A percentile compares a stretch with the other conserved stretches of the same genome.
These are phyloP conservation scores for Campylorhamphus procurvoides DNA, from an alignment of 2,113 vertebrate species.

Conservation along the genomic window DNA sequence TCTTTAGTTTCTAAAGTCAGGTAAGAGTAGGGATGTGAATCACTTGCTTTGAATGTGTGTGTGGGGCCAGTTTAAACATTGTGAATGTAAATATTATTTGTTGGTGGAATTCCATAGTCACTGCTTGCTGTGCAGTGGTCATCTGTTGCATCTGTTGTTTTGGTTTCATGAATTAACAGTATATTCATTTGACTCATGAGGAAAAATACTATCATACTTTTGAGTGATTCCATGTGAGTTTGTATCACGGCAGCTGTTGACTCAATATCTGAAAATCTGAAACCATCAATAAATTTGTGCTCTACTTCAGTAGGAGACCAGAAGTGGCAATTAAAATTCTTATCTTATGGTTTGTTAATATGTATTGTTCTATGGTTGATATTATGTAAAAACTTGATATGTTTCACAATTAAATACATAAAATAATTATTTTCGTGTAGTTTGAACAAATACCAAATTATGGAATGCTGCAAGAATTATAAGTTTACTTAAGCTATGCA, in stretches of 20 bases:
- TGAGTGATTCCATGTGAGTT: slow-evolving; percentile 13
- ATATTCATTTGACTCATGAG: slow-evolving; percentile 32
- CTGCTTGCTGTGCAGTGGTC: not conserved
- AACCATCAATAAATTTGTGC: not conserved
- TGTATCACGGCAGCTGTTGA: not conserved
- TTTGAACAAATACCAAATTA: not conserved
- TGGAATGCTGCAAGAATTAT: not conserved
- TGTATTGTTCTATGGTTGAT: not conserved
- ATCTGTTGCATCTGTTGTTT: slow-evolving; percentile 49
- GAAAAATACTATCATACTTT: not conserved
- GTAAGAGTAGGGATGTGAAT: slow-evolving; percentile 12
- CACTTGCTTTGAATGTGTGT: not conserved
- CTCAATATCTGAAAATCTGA: not conserved
- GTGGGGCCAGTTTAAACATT: slow-evolving; percentile 3
- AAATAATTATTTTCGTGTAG: not conserved
- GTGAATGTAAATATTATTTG: slow-evolving; percentile 43
- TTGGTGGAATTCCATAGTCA: not conserved
- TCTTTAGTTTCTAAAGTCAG: not conserved
- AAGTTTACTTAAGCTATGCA: not conserved
- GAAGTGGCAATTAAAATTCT: not conserved
- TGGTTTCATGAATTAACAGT: slow-evolving; percentile 46
- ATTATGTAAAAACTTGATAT: not conserved
- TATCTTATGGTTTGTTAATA: not conserved
- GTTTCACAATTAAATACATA: not conserved
- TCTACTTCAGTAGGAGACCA: not conserved